phyloP scores from a whole-genome alignment of 2,888 invertebrate species.

The Eupithecia insigniata region DNA sequence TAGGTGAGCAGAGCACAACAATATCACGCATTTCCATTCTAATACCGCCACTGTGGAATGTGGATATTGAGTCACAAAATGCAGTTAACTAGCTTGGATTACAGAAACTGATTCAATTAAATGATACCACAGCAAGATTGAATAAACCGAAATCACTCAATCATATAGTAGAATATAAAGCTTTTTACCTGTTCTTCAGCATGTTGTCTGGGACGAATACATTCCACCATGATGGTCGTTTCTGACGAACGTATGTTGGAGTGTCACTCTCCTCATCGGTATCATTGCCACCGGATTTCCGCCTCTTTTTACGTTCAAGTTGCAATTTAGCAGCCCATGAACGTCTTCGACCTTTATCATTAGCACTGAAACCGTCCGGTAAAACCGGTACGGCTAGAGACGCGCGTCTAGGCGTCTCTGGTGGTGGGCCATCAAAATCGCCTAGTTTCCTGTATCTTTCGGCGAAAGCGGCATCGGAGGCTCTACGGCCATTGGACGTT shows the following conservation, averaged over 20 bases:
- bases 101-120: constrained; percentile 10
- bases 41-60: constrained; percentile 48
- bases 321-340: constrained; percentile 85
- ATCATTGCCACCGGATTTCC: constrained; percentile 81
- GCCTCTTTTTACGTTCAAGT: constrained; percentile 81
- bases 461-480: constrained; percentile 77
- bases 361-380: constrained; percentile 65
- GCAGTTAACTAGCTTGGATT: constrained; percentile 6
- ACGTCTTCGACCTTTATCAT: constrained; percentile 85
- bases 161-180: background rate
- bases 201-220: constrained; percentile 92
- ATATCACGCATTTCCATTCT: constrained; percentile 57
- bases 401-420: constrained; percentile 75
- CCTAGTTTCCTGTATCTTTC: constrained; percentile 77
- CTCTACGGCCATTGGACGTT: constrained; percentile 72
- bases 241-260: constrained; percentile 85
- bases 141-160: background rate
- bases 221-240: constrained; percentile 95
- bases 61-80: constrained; percentile 17
- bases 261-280: constrained; percentile 75
- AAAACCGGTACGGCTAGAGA: constrained; percentile 74
- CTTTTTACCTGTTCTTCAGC: constrained; percentile 86
- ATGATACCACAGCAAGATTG: background rate
- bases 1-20: constrained; percentile 53
- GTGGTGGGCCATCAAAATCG: constrained; percentile 75